These are phyloP conservation scores for Melozone crissalis DNA, from an alignment of 2,113 vertebrate species.

Conservation along the genomic window DNA sequence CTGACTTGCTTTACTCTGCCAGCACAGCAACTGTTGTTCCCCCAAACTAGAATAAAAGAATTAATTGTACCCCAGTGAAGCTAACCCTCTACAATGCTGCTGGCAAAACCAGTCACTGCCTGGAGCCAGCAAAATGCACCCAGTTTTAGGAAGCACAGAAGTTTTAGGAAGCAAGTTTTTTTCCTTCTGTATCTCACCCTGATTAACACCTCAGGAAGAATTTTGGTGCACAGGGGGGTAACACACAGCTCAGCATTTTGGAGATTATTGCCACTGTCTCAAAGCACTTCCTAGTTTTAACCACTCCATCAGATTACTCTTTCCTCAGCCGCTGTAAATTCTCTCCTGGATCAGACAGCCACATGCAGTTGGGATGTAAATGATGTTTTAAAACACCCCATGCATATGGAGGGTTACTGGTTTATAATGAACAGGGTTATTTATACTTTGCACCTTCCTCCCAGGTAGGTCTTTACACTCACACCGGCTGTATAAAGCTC, in stretches of 20 bases:
- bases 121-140: background rate
- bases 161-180: background rate
- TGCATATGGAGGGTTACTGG: background rate
- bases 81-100: background rate
- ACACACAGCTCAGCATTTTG: background rate
- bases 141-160: background rate
- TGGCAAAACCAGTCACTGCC: background rate
- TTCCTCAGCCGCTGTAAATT: background rate
- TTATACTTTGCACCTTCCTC: conserved; percentile 6
- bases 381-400: background rate
- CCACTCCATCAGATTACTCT: background rate
- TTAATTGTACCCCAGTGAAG: background rate
- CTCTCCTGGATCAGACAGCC: background rate
- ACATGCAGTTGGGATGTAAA: background rate
- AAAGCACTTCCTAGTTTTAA: background rate
- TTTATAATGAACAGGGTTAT: background rate
- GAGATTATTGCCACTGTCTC: background rate
- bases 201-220: background rate
- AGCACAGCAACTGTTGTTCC: no score
- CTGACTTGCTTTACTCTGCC: background rate
- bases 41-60: background rate
- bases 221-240: background rate
- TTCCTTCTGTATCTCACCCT: background rate
- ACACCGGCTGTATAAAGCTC: background rate
- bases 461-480: background rate